Base-by-base conservation (phyloP, 2,113 vertebrate genomes). In the Gavia stellata region DNA sequence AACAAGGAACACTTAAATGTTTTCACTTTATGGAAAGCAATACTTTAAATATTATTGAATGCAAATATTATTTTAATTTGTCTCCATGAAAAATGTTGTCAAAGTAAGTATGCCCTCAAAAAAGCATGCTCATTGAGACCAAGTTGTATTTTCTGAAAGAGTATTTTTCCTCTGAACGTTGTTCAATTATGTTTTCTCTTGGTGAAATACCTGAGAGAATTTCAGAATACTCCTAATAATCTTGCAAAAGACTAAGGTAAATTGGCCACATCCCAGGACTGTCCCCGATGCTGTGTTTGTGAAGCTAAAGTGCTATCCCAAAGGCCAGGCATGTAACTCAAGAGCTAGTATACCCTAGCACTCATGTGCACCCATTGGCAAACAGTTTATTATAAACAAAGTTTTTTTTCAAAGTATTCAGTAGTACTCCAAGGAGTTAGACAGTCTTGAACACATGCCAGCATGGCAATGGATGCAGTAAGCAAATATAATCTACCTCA, bases 401-500 rank as follows among this genome's bases (percentile, higher is more conserved):
- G 44, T 1, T 7, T 17, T 68, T 81, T 81, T 90, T 75, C 40
- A 62, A 85, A 87, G 62, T 55, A 47, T 91, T 96, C 91, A 94
- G 20, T 82, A 95, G 81, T 42, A 85, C 67, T 94, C 70, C 86
- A 90, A 97, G 87, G 89, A 96, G 81, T 92, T 77, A 90, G 80
- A 40, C 33, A 68, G 84, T 80, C 71, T 62, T 94, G 92, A 94
- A 87, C 61, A 44, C 17, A 20, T 44, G 95, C 92, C 92, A 97
- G 58, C 26, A 68, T 86, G 91, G 94, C 91, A 95, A 80, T 80
- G 84, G 89, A 88, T 90, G 73, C 74, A 62, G 73, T 70, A 94
- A 91, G 89, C 89, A 96, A 97, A 96, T 78, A 95, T 49, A 72
- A 94, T 92, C 92, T 79, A 83, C 93, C 87, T 90, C 89, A 40